Evolutionary conservation across 2,888 invertebrate genomes (phyloP).

Genomic region (Pegoplata infirma): DNA sequence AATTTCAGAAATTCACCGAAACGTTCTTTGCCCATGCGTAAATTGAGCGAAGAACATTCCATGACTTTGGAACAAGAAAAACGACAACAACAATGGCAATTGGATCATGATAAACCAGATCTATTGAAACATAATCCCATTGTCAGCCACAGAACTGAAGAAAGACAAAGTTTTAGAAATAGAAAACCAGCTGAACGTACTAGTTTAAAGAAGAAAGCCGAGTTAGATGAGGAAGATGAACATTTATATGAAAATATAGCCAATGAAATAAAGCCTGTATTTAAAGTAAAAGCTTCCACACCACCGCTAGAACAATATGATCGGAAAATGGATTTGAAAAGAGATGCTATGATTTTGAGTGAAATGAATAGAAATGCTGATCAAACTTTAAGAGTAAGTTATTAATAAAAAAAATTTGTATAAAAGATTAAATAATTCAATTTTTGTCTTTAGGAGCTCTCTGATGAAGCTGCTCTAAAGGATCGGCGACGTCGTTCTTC

Average conservation of each 20-base stretch:
- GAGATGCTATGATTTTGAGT: conserved; percentile 79
- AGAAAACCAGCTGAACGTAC: conserved; percentile 43
- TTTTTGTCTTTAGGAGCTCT: conserved; percentile 77
- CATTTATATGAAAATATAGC: conserved; percentile 76
- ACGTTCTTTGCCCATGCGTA: conserved; percentile 67
- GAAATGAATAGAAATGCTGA: conserved; percentile 81
- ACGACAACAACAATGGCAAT: conserved; percentile 70
- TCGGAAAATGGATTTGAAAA: conserved; percentile 74
- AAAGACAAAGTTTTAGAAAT: background rate
- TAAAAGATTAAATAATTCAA: too few relatives aligned
- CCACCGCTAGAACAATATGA: conserved; percentile 68
- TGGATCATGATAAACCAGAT: conserved; percentile 76
- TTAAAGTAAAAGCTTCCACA: conserved; percentile 67
- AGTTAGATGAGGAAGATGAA: conserved; percentile 65
- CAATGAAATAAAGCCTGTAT: conserved; percentile 71
- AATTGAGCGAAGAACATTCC: conserved; percentile 34
- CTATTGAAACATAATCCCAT: conserved; percentile 75
- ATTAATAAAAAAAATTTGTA: background rate
- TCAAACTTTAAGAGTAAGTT: conserved; percentile 79
- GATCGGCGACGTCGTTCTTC: conserved; percentile 75
- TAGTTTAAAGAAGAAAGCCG: conserved; percentile 40
- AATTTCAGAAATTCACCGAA: conserved; percentile 59
- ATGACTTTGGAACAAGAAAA: background rate
- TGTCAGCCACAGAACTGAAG: conserved; percentile 16
- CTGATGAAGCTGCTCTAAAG: conserved; percentile 78